Conservation (phyloP, 35 echinoderm and acorn worm species). For the Patiria miniata region DNA sequence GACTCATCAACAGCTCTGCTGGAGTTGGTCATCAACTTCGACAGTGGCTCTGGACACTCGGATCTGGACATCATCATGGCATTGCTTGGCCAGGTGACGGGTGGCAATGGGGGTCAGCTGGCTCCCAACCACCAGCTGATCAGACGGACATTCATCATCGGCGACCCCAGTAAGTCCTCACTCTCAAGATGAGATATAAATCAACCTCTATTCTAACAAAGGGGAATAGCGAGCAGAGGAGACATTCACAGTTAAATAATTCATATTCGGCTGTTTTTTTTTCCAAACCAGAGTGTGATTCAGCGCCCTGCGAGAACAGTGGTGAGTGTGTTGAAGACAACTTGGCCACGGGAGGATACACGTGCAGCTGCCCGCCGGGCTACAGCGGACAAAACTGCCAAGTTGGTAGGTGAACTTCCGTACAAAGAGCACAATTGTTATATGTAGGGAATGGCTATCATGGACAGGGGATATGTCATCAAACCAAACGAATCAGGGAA, state of each 20-base stretch:
- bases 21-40: not conserved
- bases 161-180: not conserved
- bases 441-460: no score
- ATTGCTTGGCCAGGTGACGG: constrained; percentile 12
- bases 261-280: not conserved
- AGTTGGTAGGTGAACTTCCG: not conserved
- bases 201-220: not conserved
- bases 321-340: not conserved
- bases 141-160: constrained; percentile 32
- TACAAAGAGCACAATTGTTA: no score
- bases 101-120: not conserved
- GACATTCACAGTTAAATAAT: not conserved
- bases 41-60: not conserved
- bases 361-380: not conserved
- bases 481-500: no score
- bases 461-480: no score
- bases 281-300: not conserved
- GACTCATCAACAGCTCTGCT: not conserved
- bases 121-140: constrained; percentile 24
- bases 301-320: not conserved
- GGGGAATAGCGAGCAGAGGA: no score
- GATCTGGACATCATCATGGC: not conserved
- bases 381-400: not conserved
- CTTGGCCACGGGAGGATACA: not conserved
- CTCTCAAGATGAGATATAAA: no score